These are phyloP conservation scores for Malurus cyaneus DNA, from an alignment of 2,113 vertebrate species.

Conservation along the genomic window DNA sequence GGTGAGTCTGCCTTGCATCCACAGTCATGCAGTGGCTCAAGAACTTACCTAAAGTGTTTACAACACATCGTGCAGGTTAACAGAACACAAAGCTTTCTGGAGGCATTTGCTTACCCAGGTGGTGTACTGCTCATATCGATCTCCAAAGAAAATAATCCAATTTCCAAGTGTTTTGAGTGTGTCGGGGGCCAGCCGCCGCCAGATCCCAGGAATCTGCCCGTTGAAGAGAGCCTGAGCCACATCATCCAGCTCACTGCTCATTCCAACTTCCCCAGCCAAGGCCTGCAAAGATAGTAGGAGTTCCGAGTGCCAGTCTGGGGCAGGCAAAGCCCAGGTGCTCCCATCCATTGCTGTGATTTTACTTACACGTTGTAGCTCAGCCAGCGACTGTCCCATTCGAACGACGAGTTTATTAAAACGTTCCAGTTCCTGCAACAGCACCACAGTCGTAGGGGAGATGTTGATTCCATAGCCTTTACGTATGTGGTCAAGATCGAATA, in stretches of 20 bases:
- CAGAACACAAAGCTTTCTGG: not conserved
- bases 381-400: constrained; percentile 83
- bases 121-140: constrained; percentile 84
- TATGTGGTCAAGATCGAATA: constrained; percentile 85
- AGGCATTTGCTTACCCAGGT: constrained; percentile 80
- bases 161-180: constrained; percentile 91
- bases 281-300: constrained; percentile 69
- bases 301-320: not conserved
- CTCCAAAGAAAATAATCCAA: constrained; percentile 91
- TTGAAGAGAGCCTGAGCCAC: constrained; percentile 89
- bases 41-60: not conserved
- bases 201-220: constrained; percentile 87
- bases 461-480: constrained; percentile 75
- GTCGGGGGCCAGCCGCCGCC: constrained; percentile 90
- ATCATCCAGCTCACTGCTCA: constrained; percentile 93
- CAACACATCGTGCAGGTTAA: not conserved
- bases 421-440: constrained; percentile 93
- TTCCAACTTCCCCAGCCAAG: constrained; percentile 92
- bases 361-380: constrained; percentile 85
- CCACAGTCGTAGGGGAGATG: constrained; percentile 83
- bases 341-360: not conserved
- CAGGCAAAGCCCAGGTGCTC: not conserved
- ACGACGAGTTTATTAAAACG: constrained; percentile 87
- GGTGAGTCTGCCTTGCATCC: too few species aligned
- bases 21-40: rapidly evolving